These are phyloP conservation scores for Cydia strobilella DNA, from an alignment of 1,140 invertebrate species.

Conservation along the genomic window DNA sequence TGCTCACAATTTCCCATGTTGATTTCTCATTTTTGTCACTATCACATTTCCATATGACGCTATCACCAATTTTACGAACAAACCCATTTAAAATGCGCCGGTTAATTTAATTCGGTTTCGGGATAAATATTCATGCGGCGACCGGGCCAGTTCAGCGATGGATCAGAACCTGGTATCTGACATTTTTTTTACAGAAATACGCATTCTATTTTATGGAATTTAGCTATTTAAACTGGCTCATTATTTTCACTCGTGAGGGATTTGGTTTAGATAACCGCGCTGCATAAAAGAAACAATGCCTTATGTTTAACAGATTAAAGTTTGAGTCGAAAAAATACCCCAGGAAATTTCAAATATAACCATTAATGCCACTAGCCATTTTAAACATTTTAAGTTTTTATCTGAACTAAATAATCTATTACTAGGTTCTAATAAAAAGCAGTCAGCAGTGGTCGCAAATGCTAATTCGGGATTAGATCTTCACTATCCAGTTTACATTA, in stretches of 20 bases:
- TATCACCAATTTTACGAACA: neutral
- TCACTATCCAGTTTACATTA: constrained; percentile 16
- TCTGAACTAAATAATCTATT: neutral
- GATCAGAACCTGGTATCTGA: neutral
- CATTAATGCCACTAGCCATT: no score
- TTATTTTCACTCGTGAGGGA: no score
- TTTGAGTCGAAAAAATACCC: no score
- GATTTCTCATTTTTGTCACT: neutral
- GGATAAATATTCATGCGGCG: constrained; percentile 13
- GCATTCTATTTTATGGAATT: no score
- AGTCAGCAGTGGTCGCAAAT: neutral
- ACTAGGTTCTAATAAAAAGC: neutral
- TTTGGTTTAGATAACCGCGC: no score
- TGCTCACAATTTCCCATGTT: neutral
- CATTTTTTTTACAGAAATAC: neutral
- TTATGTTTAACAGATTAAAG: no score
- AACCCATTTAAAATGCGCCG: neutral
- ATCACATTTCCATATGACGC: neutral
- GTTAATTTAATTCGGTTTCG: constrained; percentile 12
- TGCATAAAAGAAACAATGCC: no score
- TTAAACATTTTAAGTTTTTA: no score
- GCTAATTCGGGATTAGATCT: neutral
- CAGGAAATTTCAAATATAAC: no score
- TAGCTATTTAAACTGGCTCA: no score
- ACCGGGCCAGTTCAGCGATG: neutral